phyloP scores from a whole-genome alignment of 2,797 vertebrate species.

The Ispidina picta region DNA sequence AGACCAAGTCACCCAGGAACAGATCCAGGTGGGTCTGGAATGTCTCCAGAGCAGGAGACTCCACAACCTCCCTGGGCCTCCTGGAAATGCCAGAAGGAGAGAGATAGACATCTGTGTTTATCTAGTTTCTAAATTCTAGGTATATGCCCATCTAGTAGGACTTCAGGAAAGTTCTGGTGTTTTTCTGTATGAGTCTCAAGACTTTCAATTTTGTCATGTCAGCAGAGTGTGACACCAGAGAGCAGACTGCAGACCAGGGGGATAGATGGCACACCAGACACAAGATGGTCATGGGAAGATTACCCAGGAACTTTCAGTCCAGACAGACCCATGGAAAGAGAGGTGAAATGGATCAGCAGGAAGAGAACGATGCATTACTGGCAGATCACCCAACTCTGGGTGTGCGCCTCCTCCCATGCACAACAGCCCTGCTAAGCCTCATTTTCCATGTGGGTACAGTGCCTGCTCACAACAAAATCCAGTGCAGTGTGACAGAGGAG shows the following conservation, averaged over 20 bases:
- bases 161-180: not conserved
- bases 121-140: not conserved
- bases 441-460: not conserved
- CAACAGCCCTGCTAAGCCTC: not conserved
- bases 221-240: not conserved
- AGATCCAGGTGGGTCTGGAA: too few relatives aligned
- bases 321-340: not conserved
- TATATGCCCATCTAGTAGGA: not conserved
- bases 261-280: not conserved
- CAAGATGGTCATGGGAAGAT: not conserved
- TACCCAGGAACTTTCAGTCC: not conserved
- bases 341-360: not conserved
- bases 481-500: not conserved
- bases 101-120: not conserved
- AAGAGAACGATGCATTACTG: not conserved
- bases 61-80: not conserved
- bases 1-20: too few relatives aligned
- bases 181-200: not conserved
- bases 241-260: not conserved
- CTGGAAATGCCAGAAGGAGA: not conserved
- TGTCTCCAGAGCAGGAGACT: too few relatives aligned
- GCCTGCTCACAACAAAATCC: not conserved
- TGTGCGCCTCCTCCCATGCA: not conserved
- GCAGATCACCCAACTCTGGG: not conserved
- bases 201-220: too few relatives aligned